phyloP scores from a whole-genome alignment of 2,113 vertebrate genomes.

The Aphyosemion australe region DNA sequence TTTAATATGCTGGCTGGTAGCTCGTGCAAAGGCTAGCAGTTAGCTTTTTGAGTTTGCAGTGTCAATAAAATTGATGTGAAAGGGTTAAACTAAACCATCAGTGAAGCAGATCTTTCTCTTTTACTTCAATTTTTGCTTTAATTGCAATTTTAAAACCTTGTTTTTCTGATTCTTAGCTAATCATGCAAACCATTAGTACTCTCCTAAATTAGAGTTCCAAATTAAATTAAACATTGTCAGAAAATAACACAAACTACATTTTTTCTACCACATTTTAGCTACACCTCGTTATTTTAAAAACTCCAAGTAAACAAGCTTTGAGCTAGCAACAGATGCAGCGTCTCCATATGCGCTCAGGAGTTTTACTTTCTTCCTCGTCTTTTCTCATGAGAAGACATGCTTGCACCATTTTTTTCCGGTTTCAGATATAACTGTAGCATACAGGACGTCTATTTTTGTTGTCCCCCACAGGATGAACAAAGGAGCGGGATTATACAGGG shows the following conservation, averaged over 20 bases:
- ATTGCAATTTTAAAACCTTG: not conserved
- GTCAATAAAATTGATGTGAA: no score
- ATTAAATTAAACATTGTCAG: not conserved
- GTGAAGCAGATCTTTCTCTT: no score
- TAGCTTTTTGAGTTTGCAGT: no score
- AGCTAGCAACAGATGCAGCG: conserved; percentile 30
- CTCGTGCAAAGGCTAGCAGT: no score
- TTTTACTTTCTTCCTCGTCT: conserved; percentile 34
- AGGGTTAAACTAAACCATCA: no score
- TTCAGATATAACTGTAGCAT: conserved; percentile 33
- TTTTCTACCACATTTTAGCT: conserved; percentile 13
- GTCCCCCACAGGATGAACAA: conserved; percentile 59
- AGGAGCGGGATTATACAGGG: conserved; percentile 45
- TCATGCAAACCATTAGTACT: conserved; percentile 3
- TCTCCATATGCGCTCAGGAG: conserved; percentile 45
- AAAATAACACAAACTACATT: not conserved
- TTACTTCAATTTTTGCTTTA: conserved; percentile 22
- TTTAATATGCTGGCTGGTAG: no score
- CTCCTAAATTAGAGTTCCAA: not conserved
- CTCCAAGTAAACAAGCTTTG: conserved; percentile 40
- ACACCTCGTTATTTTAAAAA: conserved; percentile 2
- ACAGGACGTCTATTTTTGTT: conserved; percentile 60
- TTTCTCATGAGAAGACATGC: conserved; percentile 45
- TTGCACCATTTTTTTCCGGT: conserved; percentile 42
- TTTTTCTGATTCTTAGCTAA: not conserved